Evolutionary conservation across 2,113 vertebrate species (phyloP), one percentile per base, ranked within the genome.

Genomic region (Plestiodon gilberti): DNA sequence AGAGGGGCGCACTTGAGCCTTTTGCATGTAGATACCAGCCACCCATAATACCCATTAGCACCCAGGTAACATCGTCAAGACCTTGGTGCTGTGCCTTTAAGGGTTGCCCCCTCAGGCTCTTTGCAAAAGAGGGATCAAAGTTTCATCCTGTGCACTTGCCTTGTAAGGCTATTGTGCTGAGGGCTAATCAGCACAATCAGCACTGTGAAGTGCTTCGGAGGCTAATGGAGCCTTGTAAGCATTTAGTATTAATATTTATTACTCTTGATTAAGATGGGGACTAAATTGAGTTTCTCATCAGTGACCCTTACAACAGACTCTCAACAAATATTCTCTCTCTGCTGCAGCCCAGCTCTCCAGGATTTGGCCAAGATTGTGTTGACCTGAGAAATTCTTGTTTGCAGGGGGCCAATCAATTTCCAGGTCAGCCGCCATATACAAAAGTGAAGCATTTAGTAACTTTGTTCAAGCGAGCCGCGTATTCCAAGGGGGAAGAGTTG

Each of bases 61-160:
- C 11, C 0, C 2, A 0, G 43, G 6, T 23, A 10, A 0, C 23
- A 62, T 1, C 1, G 3, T 0, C 38, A 17, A 6, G 5, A 10
- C 38, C 13, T 3, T 6, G 20, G 23, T 14, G 30, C 11, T 14
- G n/a, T 74, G 18, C 13, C 65, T 70, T 35, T 40, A 80, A 23
- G 65, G 20, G 23, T 38, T 69, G 23, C 22, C 23, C 6, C n/a
- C 59, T 82, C 30, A 59, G 17, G 3, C 33, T 8, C 5, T 0
- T 18, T 61, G 23, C 0, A 61, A 73, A 35, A 35, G 22, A 35
- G 33, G 3, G 64, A 88, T 73, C 33, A 62, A 62, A 35, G 22
- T 17, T 2, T 23, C 2, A 73, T 67, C 71, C 30, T 74, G 5
- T 18, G 61, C 33, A 18, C 52, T 76, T 89, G 69, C 57, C 57